Evolutionary conservation across 2,797 vertebrate genomes (phyloP), one percentile per base, ranked within the genome.

Genomic region (Phyllotis vaccarum): DNA sequence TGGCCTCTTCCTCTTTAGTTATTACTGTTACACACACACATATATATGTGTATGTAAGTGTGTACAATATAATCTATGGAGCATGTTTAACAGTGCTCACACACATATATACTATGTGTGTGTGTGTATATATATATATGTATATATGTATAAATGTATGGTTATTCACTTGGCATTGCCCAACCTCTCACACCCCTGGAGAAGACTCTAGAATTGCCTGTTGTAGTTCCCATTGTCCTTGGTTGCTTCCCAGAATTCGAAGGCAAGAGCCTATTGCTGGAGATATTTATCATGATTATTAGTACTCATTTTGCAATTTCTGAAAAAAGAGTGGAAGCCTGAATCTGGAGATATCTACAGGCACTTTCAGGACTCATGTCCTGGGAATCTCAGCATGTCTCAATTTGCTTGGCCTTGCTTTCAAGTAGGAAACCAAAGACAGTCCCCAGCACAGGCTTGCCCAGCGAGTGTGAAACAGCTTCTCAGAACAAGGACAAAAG

Each of bases 361-460:
- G 16, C 29, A 27, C 56, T 54, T 79, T 46, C 13, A 21, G 34
- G 29, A 68, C 43, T 81, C 62, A 72, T 19, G 46, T 89, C 62
- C 68, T 85, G 56, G 37, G 56, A 80, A n/a, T 80, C 93, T 92
- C 16, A 13, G 31, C 29, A 29, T 3, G 29, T 37, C 75, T n/a
- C n/a, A 17, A n/a, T 93, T 72, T 80, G 14, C 58, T 85, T 90
- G 81, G 31, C 5, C 56, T 93, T 86, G 66, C 49, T 92, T 86
- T 78, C 79, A 96, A 62, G 78, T 56, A 58, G 46, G 29, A 52
- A 94, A 60, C 5, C 58, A 80, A 90, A 95, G 79, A 54, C 13
- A 90, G 70, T 56, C 19, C 19, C 52, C 3, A 31, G 29, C 37
- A 74, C 6, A 64, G 37, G 62, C 85, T 70, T 75, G 21, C 52